A percentile compares a stretch with the other conserved stretches of the same genome.
Conservation (phyloP, 2,888 invertebrate species). For the Dryomyza anilis region DNA sequence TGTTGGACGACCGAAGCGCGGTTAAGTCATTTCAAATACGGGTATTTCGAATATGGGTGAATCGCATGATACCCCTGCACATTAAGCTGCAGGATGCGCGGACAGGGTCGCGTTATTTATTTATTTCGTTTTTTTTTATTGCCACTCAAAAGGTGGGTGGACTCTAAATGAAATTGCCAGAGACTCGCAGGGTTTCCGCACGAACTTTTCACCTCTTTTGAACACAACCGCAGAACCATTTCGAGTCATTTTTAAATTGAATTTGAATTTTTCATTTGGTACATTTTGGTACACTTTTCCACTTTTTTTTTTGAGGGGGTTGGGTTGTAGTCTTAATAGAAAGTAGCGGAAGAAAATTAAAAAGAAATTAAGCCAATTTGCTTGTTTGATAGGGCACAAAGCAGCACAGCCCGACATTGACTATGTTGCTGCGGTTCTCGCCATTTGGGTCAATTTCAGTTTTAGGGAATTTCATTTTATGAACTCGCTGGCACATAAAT, state of each 20-base stretch:
- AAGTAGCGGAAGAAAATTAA: conserved; percentile 55
- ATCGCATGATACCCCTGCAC: no score
- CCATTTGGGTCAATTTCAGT: conserved; percentile 46
- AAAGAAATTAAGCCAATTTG: conserved; percentile 60
- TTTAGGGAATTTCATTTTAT: no score
- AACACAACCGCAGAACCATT: conserved; percentile 21
- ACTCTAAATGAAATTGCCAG: conserved; percentile 31
- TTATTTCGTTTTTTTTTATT: conserved; percentile 30
- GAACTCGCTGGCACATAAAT: conserved; percentile 50
- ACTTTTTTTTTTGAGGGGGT: conserved; percentile 11
- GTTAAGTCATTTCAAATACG: conserved; percentile 14
- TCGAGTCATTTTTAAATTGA: conserved; percentile 49
- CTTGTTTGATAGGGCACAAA: conserved; percentile 36
- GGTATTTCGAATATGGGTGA: neutral
- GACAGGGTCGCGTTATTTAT: conserved; percentile 37
- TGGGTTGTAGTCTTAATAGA: conserved; percentile 21
- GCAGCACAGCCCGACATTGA: conserved; percentile 11
- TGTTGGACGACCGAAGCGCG: conserved; percentile 37
- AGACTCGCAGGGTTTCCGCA: conserved; percentile 5
- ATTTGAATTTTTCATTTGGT: conserved; percentile 38
- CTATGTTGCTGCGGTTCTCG: no score
- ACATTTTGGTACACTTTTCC: conserved; percentile 8
- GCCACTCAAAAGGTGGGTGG: conserved; percentile 20
- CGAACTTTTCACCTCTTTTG: conserved; percentile 38
- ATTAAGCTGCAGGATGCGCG: no score